Evolutionary conservation across 2,113 vertebrate genomes (phyloP).

Genomic region (Picathartes gymnocephalus): DNA sequence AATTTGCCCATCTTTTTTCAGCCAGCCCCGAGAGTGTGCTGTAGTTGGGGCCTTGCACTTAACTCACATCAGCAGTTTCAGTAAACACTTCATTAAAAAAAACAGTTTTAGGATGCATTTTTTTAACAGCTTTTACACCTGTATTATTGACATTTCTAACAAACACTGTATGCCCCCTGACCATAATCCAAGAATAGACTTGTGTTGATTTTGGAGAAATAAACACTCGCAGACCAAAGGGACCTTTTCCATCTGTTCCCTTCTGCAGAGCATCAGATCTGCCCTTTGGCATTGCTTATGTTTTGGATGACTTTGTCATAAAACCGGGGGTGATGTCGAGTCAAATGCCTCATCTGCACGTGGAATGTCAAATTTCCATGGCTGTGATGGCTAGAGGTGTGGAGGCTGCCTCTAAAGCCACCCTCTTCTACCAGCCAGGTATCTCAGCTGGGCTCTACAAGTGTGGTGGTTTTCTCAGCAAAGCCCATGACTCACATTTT

Average conservation of each 20-base stretch:
- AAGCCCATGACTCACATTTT: neutral
- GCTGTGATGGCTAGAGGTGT: neutral
- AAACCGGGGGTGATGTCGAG: neutral
- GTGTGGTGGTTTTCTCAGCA: neutral
- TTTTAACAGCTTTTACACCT: constrained; percentile 2
- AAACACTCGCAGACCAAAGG: neutral
- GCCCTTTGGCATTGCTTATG: neutral
- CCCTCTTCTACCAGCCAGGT: neutral
- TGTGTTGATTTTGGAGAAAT: neutral
- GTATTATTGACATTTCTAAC: neutral
- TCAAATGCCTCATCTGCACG: accelerated
- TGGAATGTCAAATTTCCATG: accelerated
- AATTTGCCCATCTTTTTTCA: neutral
- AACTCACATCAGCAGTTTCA: constrained; percentile 22
- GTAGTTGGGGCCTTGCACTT: constrained; percentile 35
- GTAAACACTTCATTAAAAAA: neutral
- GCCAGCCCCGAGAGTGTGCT: neutral
- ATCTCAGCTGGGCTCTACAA: neutral
- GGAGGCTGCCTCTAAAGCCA: neutral
- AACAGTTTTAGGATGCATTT: neutral
- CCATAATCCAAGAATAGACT: neutral
- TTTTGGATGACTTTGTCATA: neutral
- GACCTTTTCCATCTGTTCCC: neutral
- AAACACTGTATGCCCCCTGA: accelerated
- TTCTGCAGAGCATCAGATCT: neutral